Evolutionary conservation across 2,888 invertebrate genomes (phyloP).

Genomic region (Troglohyphantes excavatus): DNA sequence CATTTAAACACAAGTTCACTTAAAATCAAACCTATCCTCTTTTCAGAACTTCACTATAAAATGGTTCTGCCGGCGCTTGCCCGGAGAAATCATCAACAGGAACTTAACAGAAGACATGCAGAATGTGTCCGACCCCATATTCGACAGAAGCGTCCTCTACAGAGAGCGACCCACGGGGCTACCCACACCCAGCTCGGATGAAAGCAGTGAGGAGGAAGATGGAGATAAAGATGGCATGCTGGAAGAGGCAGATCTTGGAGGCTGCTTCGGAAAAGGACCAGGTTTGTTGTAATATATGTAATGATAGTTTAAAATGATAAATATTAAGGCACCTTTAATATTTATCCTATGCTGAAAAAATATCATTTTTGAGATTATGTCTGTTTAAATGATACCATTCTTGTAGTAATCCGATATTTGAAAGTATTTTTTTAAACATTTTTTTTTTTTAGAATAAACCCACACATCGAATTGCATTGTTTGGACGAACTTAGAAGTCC

Average conservation of each 20-base stretch:
- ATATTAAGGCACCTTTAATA: too few species aligned
- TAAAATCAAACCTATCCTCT: not conserved
- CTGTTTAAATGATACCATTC: too few species aligned
- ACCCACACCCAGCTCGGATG: constrained; percentile 70
- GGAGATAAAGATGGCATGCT: constrained; percentile 54
- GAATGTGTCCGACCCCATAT: constrained; percentile 73
- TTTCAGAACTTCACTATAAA: constrained; percentile 80
- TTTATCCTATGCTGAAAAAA: too few species aligned
- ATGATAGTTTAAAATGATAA: too few species aligned
- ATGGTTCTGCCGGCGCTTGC: constrained; percentile 80
- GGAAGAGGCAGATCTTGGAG: constrained; percentile 79
- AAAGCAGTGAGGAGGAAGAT: constrained; percentile 79
- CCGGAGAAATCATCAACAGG: constrained; percentile 80
- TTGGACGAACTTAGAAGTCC: too few species aligned
- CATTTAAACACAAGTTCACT: not conserved
- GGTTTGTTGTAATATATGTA: constrained; percentile 62
- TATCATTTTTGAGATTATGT: too few species aligned
- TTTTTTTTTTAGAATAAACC: too few species aligned
- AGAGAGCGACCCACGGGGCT: constrained; percentile 64
- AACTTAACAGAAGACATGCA: constrained; percentile 79
- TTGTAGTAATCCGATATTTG: too few species aligned
- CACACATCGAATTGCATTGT: too few species aligned
- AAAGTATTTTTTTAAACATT: too few species aligned
- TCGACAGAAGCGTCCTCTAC: constrained; percentile 68
- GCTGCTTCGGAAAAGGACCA: constrained; percentile 81